phyloP scores from a whole-genome alignment of 2,888 invertebrate genomes.

The Aelia acuminata region DNA sequence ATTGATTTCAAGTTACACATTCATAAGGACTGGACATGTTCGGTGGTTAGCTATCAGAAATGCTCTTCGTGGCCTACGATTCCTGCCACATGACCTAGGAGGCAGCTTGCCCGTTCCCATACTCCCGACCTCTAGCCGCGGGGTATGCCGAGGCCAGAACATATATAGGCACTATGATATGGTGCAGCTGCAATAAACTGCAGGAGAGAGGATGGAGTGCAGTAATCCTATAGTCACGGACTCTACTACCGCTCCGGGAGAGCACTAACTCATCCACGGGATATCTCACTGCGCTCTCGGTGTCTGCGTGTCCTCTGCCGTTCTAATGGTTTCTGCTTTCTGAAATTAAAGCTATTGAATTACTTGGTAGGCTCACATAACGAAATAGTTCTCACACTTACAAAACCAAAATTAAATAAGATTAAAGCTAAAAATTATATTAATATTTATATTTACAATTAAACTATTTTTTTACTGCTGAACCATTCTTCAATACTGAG shows the following conservation, averaged over 20 bases:
- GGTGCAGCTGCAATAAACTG: constrained; percentile 34
- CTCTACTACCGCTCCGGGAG: constrained; percentile 20
- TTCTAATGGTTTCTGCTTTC: background rate
- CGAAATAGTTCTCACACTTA: too few relatives aligned
- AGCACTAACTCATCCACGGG: background rate
- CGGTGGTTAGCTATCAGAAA: too few relatives aligned
- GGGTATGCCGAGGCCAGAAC: background rate
- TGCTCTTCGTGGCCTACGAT: background rate
- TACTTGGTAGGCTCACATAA: background rate
- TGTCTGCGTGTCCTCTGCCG: background rate
- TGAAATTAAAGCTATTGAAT: background rate
- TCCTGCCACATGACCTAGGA: background rate
- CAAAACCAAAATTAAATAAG: too few relatives aligned
- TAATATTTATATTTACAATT: too few relatives aligned
- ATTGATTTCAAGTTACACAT: too few relatives aligned
- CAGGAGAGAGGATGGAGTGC: constrained; percentile 14
- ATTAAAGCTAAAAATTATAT: too few relatives aligned
- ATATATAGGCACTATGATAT: constrained; percentile 39
- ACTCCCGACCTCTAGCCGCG: background rate
- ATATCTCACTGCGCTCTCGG: constrained; percentile 25
- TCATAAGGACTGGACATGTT: too few relatives aligned
- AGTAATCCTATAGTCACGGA: constrained; percentile 51
- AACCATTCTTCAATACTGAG: background rate
- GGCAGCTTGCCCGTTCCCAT: background rate
- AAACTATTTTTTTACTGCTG: too few relatives aligned